Base-by-base conservation (phyloP, 2,113 vertebrate species). In the Lonchura striata region DNA sequence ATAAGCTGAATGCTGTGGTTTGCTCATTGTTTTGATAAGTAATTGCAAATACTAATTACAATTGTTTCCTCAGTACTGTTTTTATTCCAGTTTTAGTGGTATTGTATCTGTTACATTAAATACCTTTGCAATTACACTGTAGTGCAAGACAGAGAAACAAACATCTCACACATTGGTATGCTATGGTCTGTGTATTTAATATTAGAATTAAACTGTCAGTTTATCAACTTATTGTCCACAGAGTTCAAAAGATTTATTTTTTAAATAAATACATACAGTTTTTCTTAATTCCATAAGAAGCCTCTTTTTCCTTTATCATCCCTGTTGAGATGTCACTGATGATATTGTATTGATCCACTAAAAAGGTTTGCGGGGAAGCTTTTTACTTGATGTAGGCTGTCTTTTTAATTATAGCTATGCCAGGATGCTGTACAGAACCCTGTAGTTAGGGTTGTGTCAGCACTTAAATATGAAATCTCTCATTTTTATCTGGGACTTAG, bases 351-450 rank as follows among this genome's bases (percentile, higher is more conserved):
- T 85, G 96, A 96, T 96, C 92, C 17, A 64, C 91, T 93, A 92
- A 95, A 95, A 94, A 93, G 82, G 88, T 90, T 96, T 96, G 70
- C 54, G 79, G 54, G 80, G 80, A 96, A 87, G 69, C 91, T 93
- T 86, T 96, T 95, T 86, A 20, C 76, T 90, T 93, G 63, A 90
- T 94, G 52, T 91, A 79, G 80, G 44, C 85, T 95, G 65, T 83
- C 92, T 84, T 74, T 94, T 90, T 95, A 83, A 95, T 97, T 96
- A 88, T 13, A 94, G 59, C 80, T 75, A 2, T 66, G 63, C 86
- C 83, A 72, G 70, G 95, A 21, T 82, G 35, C 63, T 88, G 57
- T 30, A 8, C 82, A 94, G 57, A 92, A 7, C 90, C 65, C 71
- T 92, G 27, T 88, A 64, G 50, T 93, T 96, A 52, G 59, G 52